Base-by-base conservation (phyloP, 2,797 vertebrate genomes). In the Arvicola amphibius region DNA sequence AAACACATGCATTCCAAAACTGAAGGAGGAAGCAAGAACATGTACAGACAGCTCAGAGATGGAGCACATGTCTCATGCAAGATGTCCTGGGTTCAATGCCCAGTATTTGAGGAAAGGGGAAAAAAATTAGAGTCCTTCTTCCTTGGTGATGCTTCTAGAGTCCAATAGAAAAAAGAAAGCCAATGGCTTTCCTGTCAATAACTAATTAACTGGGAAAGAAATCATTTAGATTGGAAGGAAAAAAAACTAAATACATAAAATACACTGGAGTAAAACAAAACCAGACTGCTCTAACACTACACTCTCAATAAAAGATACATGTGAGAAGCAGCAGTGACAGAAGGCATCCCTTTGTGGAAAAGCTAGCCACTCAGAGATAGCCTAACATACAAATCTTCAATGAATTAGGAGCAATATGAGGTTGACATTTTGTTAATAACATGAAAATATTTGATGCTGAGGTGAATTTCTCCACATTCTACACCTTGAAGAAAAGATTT, bases 241-340 rank as follows among this genome's bases (percentile, higher is more conserved):
- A 76, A 76, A 94, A 95, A 93, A 74, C 61, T 51, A 17, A 19
- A 71, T 79, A 59, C 16, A 3, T 53, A 78, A 65, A 43, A 83
- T 51, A 92, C 19, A 25, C n/a, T 19, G 11, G 56, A 19, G 86
- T 16, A 69, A 88, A 94, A 12, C 46, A 93, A 81, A 96, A 87
- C 51, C 3, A 79, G 40, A 92, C 29, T 43, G 32, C 74, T 94
- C 4, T n/a, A 92, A 43, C 71, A 83, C 23, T 76, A 69, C 13
- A 48, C 27, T 53, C 65, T 73, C 17, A 88, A 79, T 43, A 53
- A 89, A 94, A 94, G 43, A 77, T 51, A 92, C 27, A 23, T 53
- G 85, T 90, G 53, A 88, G 84, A 93, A 88, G 93, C 0, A 56
- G 48, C 43, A 94, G 61, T 93, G 40, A 81, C 51, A 94, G 27